Evolutionary conservation across 92 coral and sea anemone species (phyloP).

Genomic region (Phenganax subtilis): DNA sequence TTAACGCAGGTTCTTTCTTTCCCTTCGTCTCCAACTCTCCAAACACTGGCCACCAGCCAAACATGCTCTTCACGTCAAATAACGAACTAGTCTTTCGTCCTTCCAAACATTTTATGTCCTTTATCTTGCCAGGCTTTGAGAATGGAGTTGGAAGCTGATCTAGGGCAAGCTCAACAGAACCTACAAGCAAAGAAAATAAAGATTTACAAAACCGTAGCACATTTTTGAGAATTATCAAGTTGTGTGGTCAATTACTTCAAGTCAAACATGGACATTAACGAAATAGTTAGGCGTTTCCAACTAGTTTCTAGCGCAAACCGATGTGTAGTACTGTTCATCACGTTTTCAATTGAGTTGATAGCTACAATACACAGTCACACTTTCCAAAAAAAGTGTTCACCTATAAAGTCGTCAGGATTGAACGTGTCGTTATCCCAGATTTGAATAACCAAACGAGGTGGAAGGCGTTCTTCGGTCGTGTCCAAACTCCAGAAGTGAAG

Average conservation of each 20-base stretch:
- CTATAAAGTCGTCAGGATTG: constrained; percentile 79
- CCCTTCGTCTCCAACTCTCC: constrained; percentile 37
- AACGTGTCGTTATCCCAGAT: constrained; percentile 89
- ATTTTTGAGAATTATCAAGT: neutral
- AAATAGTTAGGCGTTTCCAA: no score
- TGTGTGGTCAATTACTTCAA: no score
- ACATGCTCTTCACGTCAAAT: constrained; percentile 66
- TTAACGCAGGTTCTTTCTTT: constrained; percentile 37
- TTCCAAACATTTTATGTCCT: constrained; percentile 33
- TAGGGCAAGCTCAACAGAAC: constrained; percentile 64
- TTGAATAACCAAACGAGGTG: constrained; percentile 66
- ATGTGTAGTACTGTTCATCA: neutral
- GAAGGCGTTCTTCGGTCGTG: constrained; percentile 62
- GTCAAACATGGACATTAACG: no score
- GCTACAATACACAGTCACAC: neutral
- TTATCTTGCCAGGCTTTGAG: constrained; percentile 50
- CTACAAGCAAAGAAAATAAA: constrained; percentile 34
- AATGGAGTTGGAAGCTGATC: constrained; percentile 70
- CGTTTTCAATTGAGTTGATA: neutral
- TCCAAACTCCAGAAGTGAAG: constrained; percentile 89
- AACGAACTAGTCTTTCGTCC: constrained; percentile 62
- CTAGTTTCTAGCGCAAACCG: no score
- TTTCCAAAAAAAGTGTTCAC: constrained; percentile 33
- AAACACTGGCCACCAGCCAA: constrained; percentile 90
- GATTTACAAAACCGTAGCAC: neutral